A percentile compares a stretch with the other conserved stretches of the same genome.
phyloP scores from a whole-genome alignment of 1,140 invertebrate genomes.

The Campodea augens region DNA sequence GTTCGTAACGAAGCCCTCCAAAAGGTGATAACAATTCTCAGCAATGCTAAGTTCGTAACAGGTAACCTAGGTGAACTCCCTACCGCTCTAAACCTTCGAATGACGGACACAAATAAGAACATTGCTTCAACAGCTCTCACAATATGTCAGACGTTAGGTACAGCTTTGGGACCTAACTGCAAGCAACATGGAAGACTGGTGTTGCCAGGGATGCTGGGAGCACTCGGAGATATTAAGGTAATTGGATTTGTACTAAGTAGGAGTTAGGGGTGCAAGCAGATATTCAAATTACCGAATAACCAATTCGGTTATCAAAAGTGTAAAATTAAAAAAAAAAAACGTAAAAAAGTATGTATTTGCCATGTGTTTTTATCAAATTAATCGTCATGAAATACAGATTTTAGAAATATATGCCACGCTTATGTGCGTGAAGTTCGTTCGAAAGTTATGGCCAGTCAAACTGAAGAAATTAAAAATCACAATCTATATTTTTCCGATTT shows the following conservation, averaged over 20 bases:
- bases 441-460: too few species aligned
- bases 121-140: conserved; percentile 61
- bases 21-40: conserved; percentile 53
- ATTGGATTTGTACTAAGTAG: conserved; percentile 7
- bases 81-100: conserved; percentile 46
- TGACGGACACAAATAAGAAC: conserved; percentile 79
- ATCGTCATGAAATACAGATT: too few species aligned
- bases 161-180: conserved; percentile 57
- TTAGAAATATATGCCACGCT: too few species aligned
- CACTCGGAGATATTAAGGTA: conserved; percentile 49
- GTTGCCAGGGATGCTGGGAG: conserved; percentile 64
- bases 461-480: too few species aligned
- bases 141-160: conserved; percentile 58
- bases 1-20: conserved; percentile 63
- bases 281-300: too few species aligned
- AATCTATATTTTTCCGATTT: too few species aligned
- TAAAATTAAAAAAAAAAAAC: too few species aligned
- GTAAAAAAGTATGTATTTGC: too few species aligned
- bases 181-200: conserved; percentile 59
- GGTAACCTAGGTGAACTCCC: conserved; percentile 64
- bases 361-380: too few species aligned
- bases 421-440: too few species aligned
- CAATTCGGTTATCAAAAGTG: too few species aligned
- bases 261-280: neutral
- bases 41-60: conserved; percentile 58